Evolutionary conservation across 2,113 vertebrate genomes (phyloP).

Genomic region (Spizaetus ornatus): DNA sequence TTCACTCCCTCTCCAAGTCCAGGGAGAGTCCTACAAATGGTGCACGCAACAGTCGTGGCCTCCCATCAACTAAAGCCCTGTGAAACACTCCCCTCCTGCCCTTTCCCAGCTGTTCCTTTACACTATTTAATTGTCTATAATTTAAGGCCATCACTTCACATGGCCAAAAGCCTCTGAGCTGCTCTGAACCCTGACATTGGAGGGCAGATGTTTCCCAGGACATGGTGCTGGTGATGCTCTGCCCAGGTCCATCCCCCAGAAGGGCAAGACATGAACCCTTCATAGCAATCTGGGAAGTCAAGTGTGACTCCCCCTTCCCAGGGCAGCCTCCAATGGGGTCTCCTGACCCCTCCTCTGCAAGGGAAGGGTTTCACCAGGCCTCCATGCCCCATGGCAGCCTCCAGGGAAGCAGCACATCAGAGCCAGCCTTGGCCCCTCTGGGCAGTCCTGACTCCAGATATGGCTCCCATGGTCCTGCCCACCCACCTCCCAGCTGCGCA

Average conservation of each 20-base stretch:
- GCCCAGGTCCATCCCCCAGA: not conserved
- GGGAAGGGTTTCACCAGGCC: not conserved
- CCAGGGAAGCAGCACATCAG: not conserved
- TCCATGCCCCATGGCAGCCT: not conserved
- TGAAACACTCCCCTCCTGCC: not conserved
- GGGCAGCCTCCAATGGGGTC: fast-evolving
- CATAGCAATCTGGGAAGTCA: not conserved
- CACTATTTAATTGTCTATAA: not conserved
- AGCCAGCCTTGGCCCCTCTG: not conserved
- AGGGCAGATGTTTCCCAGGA: not conserved
- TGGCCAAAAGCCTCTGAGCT: not conserved
- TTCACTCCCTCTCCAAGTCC: not conserved
- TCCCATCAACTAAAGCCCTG: not conserved
- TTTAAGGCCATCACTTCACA: not conserved
- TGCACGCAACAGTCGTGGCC: not conserved
- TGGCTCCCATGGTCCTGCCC: not conserved
- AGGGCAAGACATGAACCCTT: not conserved
- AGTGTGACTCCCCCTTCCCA: too few species aligned
- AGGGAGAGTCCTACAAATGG: not conserved
- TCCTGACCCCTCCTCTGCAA: not conserved
- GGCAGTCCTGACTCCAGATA: not conserved
- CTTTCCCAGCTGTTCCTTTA: not conserved
- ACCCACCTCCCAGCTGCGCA: not conserved
- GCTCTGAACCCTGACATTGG: not conserved
- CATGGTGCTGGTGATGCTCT: not conserved